Percentiles rank a stretch among this genome's conserved stretches.
phyloP scores from a whole-genome alignment of 2,113 vertebrate genomes.

The Strix aluco region DNA sequence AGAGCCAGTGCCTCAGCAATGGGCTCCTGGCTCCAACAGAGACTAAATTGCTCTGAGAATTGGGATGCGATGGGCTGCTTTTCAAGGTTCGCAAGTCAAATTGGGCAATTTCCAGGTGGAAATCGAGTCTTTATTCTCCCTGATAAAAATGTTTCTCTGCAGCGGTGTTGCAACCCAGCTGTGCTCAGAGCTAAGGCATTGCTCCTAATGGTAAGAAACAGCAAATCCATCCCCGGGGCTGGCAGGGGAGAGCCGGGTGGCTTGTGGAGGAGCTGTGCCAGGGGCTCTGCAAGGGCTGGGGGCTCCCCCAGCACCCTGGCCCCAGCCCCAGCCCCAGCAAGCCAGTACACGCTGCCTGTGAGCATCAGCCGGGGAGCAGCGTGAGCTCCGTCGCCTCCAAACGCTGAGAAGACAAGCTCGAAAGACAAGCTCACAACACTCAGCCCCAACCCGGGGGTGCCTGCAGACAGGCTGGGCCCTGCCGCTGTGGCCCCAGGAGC shows the following conservation, averaged over 20 bases:
- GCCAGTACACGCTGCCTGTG: not conserved
- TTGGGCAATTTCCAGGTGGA: slow-evolving; percentile 68
- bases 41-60: slow-evolving; percentile 62
- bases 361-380: not conserved
- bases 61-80: slow-evolving; percentile 33
- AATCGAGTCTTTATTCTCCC: slow-evolving; percentile 66
- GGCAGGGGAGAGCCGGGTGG: not conserved
- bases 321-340: not conserved
- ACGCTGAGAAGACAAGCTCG: accelerated
- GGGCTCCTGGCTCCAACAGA: slow-evolving; percentile 40
- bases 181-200: slow-evolving; percentile 31
- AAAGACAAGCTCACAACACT: accelerated
- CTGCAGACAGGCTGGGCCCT: not conserved
- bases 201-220: slow-evolving; percentile 19
- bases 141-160: slow-evolving; percentile 64
- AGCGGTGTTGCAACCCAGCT: slow-evolving; percentile 21
- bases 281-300: not conserved
- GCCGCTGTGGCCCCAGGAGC: not conserved
- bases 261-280: not conserved
- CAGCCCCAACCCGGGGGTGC: accelerated
- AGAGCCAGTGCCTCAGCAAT: not conserved
- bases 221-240: slow-evolving; percentile 5
- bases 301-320: not conserved
- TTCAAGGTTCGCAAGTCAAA: slow-evolving; percentile 59
- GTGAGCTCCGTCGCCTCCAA: not conserved